phyloP scores from a whole-genome alignment of 2,113 vertebrate species.

The Tupaia chinensis region DNA sequence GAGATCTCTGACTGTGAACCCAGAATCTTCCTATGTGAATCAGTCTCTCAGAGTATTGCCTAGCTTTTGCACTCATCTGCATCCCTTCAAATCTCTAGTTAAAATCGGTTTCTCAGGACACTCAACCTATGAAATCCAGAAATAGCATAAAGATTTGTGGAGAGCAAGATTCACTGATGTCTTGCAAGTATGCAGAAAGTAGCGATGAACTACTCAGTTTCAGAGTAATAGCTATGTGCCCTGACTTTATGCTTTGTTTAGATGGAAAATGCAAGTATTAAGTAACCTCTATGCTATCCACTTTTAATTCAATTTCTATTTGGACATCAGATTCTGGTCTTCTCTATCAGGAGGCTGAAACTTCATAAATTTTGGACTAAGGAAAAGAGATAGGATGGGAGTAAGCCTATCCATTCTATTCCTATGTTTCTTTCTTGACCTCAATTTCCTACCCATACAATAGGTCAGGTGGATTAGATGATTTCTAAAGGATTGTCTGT shows the following conservation, averaged over 20 bases:
- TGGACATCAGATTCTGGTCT: not conserved
- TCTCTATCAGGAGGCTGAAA: not conserved
- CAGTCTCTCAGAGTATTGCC: too few relatives aligned
- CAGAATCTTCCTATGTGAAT: too few relatives aligned
- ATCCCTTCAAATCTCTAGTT: not conserved
- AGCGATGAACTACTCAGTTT: not conserved
- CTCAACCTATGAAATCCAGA: not conserved
- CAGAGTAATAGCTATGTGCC: not conserved
- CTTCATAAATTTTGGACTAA: not conserved
- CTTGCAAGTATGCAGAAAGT: not conserved
- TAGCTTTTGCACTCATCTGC: too few relatives aligned
- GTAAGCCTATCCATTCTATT: not conserved
- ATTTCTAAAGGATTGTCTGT: not conserved
- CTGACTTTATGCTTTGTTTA: not conserved
- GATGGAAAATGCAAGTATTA: not conserved
- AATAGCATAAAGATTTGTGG: not conserved
- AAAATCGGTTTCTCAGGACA: not conserved
- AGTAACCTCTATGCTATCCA: not conserved
- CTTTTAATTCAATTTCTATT: conserved; percentile 3
- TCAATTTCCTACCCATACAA: not conserved
- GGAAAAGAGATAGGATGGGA: not conserved
- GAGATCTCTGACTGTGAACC: too few relatives aligned
- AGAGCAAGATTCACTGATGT: not conserved
- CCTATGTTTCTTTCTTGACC: not conserved
- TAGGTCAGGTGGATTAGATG: not conserved